phyloP scores from a whole-genome alignment of 2,113 vertebrate species.

The Entelurus aequoreus region DNA sequence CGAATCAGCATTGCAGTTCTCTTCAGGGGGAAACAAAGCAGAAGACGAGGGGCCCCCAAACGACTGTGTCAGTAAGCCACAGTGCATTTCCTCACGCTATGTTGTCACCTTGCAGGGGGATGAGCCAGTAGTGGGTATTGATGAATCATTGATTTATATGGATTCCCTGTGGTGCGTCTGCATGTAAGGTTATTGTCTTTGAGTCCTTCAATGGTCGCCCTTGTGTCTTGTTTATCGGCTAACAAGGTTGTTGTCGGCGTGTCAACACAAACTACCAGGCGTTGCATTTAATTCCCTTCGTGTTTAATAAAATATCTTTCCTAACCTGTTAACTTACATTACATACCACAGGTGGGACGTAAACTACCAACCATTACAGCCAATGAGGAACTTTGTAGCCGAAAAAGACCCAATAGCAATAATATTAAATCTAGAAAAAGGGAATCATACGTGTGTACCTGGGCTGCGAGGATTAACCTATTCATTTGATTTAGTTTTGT shows the following conservation, averaged over 20 bases:
- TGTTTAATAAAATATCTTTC: too few relatives aligned
- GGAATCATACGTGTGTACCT: too few relatives aligned
- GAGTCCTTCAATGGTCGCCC: background rate
- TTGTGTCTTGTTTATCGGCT: background rate
- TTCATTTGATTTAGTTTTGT: too few relatives aligned
- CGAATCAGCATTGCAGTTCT: background rate
- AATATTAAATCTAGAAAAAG: too few relatives aligned
- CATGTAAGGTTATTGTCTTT: background rate
- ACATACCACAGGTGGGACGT: too few relatives aligned
- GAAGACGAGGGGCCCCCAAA: background rate
- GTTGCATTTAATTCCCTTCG: too few relatives aligned
- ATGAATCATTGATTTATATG: slow-evolving; percentile 54
- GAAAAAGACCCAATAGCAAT: too few relatives aligned
- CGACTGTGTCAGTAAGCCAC: background rate
- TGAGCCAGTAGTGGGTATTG: slow-evolving; percentile 35
- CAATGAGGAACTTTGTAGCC: too few relatives aligned
- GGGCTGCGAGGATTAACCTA: too few relatives aligned
- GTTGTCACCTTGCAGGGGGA: slow-evolving; percentile 27
- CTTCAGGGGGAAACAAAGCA: too few relatives aligned
- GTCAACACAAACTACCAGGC: background rate
- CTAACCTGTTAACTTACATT: too few relatives aligned
- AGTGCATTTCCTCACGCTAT: slow-evolving; percentile 15
- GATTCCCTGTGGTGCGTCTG: slow-evolving; percentile 4
- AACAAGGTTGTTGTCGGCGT: background rate
- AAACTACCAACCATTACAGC: too few relatives aligned